Conservation (phyloP, 2,797 vertebrate species). For the Acanthurus tractus region DNA sequence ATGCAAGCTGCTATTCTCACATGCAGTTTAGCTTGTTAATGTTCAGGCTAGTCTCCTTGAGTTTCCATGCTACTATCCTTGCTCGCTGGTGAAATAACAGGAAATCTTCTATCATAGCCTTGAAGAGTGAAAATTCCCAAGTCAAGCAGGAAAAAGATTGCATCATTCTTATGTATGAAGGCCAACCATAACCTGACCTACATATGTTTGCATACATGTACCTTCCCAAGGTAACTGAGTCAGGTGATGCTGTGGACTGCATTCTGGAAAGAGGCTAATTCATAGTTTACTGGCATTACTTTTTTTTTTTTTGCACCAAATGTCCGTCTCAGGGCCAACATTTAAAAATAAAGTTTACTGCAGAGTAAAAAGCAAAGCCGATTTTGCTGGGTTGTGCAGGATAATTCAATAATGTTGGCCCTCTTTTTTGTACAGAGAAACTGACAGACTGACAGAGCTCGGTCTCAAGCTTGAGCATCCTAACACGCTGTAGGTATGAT, state of each 20-base stretch:
- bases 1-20: conserved; percentile 1
- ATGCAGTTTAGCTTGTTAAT: neutral
- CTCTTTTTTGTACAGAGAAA: conserved; percentile 6
- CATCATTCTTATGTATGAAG: conserved; percentile 37
- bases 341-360: conserved; percentile 22
- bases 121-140: conserved; percentile 3
- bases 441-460: neutral
- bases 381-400: conserved; percentile 7
- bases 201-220: neutral
- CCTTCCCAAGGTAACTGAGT: conserved; percentile 3
- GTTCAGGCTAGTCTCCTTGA: neutral
- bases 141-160: conserved; percentile 33
- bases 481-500: neutral
- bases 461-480: conserved; percentile 11
- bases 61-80: conserved; percentile 12
- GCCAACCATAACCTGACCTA: conserved; percentile 1
- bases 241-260: conserved; percentile 2
- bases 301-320: neutral
- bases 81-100: conserved; percentile 33
- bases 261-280: neutral
- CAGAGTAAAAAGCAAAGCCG: neutral
- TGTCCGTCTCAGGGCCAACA: neutral
- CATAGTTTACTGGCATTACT: neutral
- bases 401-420: conserved; percentile 3
- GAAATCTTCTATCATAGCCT: conserved; percentile 49